Conservation (phyloP, 2,797 vertebrate species). For the Urophycis tenuis region DNA sequence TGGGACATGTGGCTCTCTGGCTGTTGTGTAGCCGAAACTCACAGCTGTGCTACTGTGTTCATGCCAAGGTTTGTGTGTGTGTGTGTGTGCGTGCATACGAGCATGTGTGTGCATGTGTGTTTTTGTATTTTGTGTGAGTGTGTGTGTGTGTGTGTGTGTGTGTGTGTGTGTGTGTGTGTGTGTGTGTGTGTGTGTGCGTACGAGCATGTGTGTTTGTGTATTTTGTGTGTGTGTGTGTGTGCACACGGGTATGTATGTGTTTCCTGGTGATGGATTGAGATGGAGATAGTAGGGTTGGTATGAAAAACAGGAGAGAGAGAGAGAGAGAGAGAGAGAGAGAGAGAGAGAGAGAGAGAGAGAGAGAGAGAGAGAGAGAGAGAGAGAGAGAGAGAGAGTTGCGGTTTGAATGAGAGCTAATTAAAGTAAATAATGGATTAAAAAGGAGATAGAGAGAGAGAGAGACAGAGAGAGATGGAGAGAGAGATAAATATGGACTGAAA, state of each 20-base stretch:
- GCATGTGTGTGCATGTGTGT: background rate
- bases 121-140: background rate
- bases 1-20: background rate
- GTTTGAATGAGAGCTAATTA: background rate
- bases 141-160: background rate
- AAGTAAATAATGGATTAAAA: background rate
- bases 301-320: no score
- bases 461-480: background rate
- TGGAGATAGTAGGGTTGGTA: background rate
- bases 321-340: background rate
- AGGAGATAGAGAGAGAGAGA: background rate
- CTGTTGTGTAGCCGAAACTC: background rate
- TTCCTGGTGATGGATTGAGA: background rate
- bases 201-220: background rate
- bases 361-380: background rate
- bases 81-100: conserved; percentile 4
- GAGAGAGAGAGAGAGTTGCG: background rate
- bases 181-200: background rate
- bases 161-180: background rate
- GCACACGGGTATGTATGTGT: background rate
- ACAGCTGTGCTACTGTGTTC: conserved; percentile 1
- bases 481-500: background rate
- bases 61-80: background rate
- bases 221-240: background rate
- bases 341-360: background rate